Evolutionary conservation across 2,113 vertebrate genomes (phyloP), one percentile per base, ranked within the genome.

Genomic region (Alligator sinensis): DNA sequence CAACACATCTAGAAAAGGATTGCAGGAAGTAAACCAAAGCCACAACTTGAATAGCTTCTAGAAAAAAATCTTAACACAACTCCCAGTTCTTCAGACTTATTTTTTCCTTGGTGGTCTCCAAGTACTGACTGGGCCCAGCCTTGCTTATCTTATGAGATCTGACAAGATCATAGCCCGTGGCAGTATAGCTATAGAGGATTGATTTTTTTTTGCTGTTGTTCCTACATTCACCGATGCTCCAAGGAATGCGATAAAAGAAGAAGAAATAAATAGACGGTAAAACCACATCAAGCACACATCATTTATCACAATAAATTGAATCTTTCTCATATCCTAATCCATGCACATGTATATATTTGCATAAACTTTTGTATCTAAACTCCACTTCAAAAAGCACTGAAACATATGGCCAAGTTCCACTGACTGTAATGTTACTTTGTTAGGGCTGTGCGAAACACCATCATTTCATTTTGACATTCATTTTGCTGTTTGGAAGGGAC

Each of bases 241-340:
- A 62, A 18, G 25, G 14, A 72, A 27, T 4, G 17, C 94, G 60
- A 78, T 11, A 86, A 84, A 90, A 2, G 17, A 11, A 92, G 75
- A 0, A 27, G 22, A 3, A 9, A 58, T 80, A 2, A 78, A 70
- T 25, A 89, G 16, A 9, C 0, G 0, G 22, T 11, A 27, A 5
- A 87, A 84, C 3, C n/a, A 81, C n/a, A 84, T 90, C 22, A 14
- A 22, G 12, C 4, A 72, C n/a, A n/a, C n/a, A n/a, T n/a, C n/a
- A n/a, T n/a, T n/a, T n/a, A 68, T 18, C 24, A 34, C 86, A 62
- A 16, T 28, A 64, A 19, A 77, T 74, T 77, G 38, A 83, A 22
- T 19, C 76, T 85, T 85, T 75, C 30, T 79, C 8, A 80, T 24
- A 57, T 28, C 12, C 78, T 15, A 94, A 17, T 6, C 70, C 24